These are phyloP conservation scores for Cephus spinipes DNA, from an alignment of 2,888 invertebrate genomes.

Conservation along the genomic window DNA sequence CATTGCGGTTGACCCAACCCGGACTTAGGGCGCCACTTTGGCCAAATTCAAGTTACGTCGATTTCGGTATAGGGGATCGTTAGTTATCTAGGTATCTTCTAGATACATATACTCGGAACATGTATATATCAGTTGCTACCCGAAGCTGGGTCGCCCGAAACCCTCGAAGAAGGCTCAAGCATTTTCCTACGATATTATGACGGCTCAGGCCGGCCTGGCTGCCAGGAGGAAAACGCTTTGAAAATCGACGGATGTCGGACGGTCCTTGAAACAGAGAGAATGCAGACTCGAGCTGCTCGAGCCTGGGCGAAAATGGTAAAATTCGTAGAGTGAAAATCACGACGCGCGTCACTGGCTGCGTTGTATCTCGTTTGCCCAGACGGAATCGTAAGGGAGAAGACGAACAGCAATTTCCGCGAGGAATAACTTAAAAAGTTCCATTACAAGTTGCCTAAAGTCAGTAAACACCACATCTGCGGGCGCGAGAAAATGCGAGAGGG, in stretches of 20 bases:
- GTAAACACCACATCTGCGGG: conserved; percentile 49
- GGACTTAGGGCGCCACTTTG: conserved; percentile 9
- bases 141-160: not conserved
- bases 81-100: not conserved
- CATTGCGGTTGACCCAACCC: not conserved
- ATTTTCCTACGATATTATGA: not conserved
- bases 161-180: not conserved
- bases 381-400: not conserved
- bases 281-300: not conserved
- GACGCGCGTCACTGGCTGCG: not conserved
- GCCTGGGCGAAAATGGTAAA: not conserved
- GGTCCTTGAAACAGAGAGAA: not conserved
- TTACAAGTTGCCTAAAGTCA: conserved; percentile 48
- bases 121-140: not conserved
- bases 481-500: conserved; percentile 40
- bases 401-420: conserved; percentile 27
- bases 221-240: not conserved
- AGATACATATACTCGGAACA: not conserved
- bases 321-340: not conserved
- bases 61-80: not conserved
- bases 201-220: not conserved
- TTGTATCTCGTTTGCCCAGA: conserved; percentile 12
- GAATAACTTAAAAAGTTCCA: conserved; percentile 48
- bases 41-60: not conserved
- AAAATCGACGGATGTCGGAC: not conserved